phyloP scores from a whole-genome alignment of 2,797 vertebrate genomes.

The Lagorchestes hirsutus region DNA sequence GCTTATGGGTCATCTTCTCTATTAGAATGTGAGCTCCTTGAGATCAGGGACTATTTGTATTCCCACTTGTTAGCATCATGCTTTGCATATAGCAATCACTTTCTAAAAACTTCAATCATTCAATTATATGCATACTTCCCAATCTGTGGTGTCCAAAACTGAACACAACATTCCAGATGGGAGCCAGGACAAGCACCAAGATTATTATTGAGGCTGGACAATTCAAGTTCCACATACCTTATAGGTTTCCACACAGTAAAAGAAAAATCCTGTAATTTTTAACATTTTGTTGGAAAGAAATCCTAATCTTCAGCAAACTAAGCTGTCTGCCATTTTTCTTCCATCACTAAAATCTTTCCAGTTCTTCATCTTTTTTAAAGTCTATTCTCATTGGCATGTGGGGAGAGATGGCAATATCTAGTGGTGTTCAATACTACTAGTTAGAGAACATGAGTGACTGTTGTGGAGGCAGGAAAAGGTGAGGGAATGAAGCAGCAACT shows the following conservation, averaged over 20 bases:
- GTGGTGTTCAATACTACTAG: neutral
- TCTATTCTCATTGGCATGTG: neutral
- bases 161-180: neutral
- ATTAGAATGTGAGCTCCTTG: neutral
- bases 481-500: neutral
- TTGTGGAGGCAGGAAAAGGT: conserved; percentile 12
- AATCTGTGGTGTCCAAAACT: neutral
- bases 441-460: conserved; percentile 16
- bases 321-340: neutral
- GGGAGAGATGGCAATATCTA: conserved; percentile 27
- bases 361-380: conserved; percentile 12
- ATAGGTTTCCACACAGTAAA: neutral
- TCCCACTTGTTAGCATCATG: too few species aligned
- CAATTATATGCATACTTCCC: neutral
- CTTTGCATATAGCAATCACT: neutral
- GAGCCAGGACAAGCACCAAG: neutral
- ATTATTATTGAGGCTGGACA: neutral
- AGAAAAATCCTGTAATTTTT: neutral
- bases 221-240: neutral
- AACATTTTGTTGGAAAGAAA: conserved; percentile 1
- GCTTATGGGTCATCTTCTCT: neutral
- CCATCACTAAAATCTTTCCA: neutral
- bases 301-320: conserved; percentile 8
- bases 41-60: neutral
- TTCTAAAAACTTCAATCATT: neutral